A percentile compares a stretch with the other conserved stretches of the same genome.
phyloP scores from a whole-genome alignment of 2,113 vertebrate genomes.

The Nothocercus julius region DNA sequence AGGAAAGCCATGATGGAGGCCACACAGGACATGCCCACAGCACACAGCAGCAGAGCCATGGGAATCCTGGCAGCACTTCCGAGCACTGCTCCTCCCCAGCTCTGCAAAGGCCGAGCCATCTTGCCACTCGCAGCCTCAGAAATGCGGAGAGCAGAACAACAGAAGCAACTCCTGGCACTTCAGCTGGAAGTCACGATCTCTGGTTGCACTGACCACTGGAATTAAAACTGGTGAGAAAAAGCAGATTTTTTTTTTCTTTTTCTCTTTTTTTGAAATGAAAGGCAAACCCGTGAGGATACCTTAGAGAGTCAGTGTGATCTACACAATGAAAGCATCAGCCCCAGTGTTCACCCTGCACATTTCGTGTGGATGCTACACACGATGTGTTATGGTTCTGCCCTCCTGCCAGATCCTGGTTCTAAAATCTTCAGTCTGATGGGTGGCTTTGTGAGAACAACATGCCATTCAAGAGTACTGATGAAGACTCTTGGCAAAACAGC shows the following conservation, averaged over 20 bases:
- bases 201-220: neutral
- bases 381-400: neutral
- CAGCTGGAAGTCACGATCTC: neutral
- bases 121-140: neutral
- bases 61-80: neutral
- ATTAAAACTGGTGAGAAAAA: neutral
- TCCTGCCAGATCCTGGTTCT: neutral
- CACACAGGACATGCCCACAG: neutral
- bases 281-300: neutral
- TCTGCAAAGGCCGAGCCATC: neutral
- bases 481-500: neutral
- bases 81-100: neutral
- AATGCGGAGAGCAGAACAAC: neutral
- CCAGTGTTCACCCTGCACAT: neutral
- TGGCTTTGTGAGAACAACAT: neutral
- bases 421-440: neutral
- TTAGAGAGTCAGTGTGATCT: neutral
- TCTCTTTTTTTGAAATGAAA: neutral
- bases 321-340: neutral
- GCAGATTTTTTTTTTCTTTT: neutral
- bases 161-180: neutral
- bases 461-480: fast-evolving
- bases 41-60: neutral
- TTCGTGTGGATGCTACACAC: neutral
- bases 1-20: neutral